Evolutionary conservation across 1,140 invertebrate species (phyloP), one percentile per base, ranked within the genome.

Genomic region (Doryteuthis pealeii): DNA sequence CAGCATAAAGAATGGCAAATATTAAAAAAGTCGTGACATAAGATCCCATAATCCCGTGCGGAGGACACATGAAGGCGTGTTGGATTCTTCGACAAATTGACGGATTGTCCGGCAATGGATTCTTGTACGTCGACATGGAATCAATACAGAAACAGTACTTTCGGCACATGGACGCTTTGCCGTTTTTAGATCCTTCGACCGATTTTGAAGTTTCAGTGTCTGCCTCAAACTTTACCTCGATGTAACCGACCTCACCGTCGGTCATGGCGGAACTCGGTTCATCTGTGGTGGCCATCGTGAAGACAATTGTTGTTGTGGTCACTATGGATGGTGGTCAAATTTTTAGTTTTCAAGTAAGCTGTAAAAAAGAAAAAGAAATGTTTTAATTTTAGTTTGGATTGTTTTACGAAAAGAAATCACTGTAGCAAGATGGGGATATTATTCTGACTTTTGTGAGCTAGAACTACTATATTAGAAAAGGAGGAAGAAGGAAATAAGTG

Each of bases 1-100:
- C 88, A 32, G 91, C 90, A 88, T 91, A 95, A 12, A 92, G 89
- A 70, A 92, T 91, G 92, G 92, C 95, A 28, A 92, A 87, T 22
- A 81, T 67, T 4, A 85, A 43, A 1, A 85, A 49, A 66, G 83
- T 80, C 31, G 80, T 78, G 1, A 86, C 70, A 35, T 81, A 78
- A 32, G 76, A 78, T 2, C 81, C 85, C 15, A 87, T 32, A 43
- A 78, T 79, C 4, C 84, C 84, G 80, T 87, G 86, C n/a, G 86
- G 86, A 31, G 86, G 86, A 76, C 86, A 87, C 73, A 86, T 70
- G 40, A 87, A 80, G 8, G 81, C 77, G 72, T 81, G 81, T 62
- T 80, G 79, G 5, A 84, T 75, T 70, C 77, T 79, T 33, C 84
- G 66, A 30, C 45, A 72, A 45, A 58, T 35, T 0, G 35, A 66